Base-by-base conservation (phyloP, 2,888 invertebrate species). In the Cephus spinipes region DNA sequence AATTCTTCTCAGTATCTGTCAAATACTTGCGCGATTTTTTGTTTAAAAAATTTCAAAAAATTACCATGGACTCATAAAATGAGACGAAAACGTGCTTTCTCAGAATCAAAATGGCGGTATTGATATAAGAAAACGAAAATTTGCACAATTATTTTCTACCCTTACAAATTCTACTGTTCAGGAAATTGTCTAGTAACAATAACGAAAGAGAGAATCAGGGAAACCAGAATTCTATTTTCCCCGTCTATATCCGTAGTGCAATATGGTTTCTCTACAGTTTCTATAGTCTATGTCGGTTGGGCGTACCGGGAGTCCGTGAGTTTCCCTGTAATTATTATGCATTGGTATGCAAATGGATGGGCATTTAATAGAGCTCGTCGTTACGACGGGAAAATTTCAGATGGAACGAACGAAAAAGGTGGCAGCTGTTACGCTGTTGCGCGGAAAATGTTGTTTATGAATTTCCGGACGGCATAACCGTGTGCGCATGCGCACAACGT, bases 261-360 rank as follows among this genome's bases (percentile, higher is more conserved):
- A 9, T 55, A 55, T 23, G 55, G 55, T 23, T 9, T 55, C 55
- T 55, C 55, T 55, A 55, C 23, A 55, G 23, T 23, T 55, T 55
- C 55, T 23, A 23, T 55, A 55, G 55, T 9, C 55, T 23, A 23
- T 15, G 55, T 55, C 9, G 55, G 23, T 55, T 23, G 55, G 23
- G 23, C 23, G 23, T 55, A 55, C 23, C 23, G 55, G 55, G 55
- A 55, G 71, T 33, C 12, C 12, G 71, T 71, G 77, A 77, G 82
- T 76, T 80, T 78, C 80, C 76, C 76, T 75, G 81, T 88, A 86
- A 89, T 89, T 89, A 89, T 88, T 89, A 88, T 89, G 88, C 88
- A 87, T 89, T 87, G 87, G 86, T 85, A 87, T 88, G 86, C 88
- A 88, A 89, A 88, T 88, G 84, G 84, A 87, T 87, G 84, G 84